phyloP scores from a whole-genome alignment of 2,113 vertebrate species.

The Tenebrosternarchus preto region DNA sequence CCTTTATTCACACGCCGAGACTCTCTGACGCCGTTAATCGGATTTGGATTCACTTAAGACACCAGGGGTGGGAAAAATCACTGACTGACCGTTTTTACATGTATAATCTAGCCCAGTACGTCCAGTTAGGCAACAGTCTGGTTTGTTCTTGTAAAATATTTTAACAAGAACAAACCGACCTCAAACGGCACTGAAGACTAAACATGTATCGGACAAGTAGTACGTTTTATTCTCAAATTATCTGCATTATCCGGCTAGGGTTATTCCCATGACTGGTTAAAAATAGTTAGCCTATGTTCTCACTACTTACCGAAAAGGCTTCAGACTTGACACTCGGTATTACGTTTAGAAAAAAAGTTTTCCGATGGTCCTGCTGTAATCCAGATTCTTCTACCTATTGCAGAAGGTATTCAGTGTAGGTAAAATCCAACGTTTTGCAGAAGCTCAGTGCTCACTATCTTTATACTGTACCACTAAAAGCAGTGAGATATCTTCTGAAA shows the following conservation, averaged over 20 bases:
- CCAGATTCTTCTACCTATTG: background rate
- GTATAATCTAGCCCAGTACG: background rate
- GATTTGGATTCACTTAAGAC: constrained; percentile 26
- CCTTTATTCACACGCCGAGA: constrained; percentile 64
- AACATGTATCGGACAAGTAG: no score
- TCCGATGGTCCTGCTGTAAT: background rate
- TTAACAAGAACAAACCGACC: no score
- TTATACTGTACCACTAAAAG: no score
- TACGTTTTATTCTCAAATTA: background rate
- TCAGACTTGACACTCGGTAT: constrained; percentile 30
- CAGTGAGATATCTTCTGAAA: no score
- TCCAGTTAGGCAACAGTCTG: background rate
- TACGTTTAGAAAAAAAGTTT: constrained; percentile 50
- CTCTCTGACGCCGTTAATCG: constrained; percentile 68
- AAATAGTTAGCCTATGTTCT: constrained; percentile 34
- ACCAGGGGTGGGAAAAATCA: constrained; percentile 17
- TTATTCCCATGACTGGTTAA: constrained; percentile 15
- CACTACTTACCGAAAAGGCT: constrained; percentile 67
- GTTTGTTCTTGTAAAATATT: no score
- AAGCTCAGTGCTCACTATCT: background rate
- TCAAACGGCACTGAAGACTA: no score
- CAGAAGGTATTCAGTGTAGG: constrained; percentile 50
- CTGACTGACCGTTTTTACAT: background rate
- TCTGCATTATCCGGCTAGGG: background rate
- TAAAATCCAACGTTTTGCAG: constrained; percentile 37